Base-by-base conservation (phyloP, 2,113 vertebrate species). In the Trichomycterus rosablanca region DNA sequence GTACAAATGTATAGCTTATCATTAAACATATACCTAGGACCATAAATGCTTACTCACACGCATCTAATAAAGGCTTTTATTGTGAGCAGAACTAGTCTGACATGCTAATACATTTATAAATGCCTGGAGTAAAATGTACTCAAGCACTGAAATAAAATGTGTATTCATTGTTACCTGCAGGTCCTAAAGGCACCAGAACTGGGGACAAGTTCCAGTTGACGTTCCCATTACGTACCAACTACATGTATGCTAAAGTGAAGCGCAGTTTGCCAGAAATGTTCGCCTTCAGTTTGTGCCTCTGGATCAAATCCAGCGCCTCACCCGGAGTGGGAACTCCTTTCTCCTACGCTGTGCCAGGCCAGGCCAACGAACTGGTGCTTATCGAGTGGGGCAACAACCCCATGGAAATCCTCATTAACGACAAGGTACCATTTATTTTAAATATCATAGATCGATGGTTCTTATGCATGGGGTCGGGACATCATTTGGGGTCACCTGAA, bases 201-300 rank as follows among this genome's bases (percentile, higher is more conserved):
- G 75, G 85, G 8, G 93, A 95, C 67, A 89, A 89, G 70, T 98
- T 97, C 77, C 95, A 98, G 86, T 89, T 98, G 73, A 97, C 92
- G 0, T 97, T 98, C 70, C 90, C 92, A 0, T 80, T 97, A 74
- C 86, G 95, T 66, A 98, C 95, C 75, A 97, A 98, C 87, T 98
- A 98, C 86, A 97, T 98, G 94, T 98, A 97, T 1, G 94, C 93
- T 73, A 97, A 96, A 85, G 91, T 94, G 81, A 94, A 91, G 83
- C 86, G 86, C 78, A 98, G 90, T 81, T 87, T 98, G 18, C 95
- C 95, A 0, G 95, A 98, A 83, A 97, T 98, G 95, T 97, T 92
- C 11, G 92, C 95, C 65, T 96, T 98, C 87, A 92, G 86, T 0
- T 83, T 96, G 67, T 93, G 92, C 79, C 92, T 97, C 91, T 98